These are phyloP conservation scores for Acanthopleura granulata DNA, from an alignment of 2,888 invertebrate genomes.

Conservation along the genomic window DNA sequence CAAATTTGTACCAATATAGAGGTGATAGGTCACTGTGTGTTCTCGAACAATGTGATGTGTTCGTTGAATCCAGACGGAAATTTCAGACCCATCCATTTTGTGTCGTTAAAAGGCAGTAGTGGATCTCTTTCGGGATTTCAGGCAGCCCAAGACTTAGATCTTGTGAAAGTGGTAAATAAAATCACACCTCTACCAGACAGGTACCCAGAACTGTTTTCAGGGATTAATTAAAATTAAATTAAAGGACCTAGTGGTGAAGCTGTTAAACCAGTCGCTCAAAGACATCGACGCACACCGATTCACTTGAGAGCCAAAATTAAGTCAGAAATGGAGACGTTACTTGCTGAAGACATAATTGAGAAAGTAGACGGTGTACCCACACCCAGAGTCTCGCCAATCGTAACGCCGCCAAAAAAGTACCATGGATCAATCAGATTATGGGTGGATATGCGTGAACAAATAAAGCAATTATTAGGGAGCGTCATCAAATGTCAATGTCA, in stretches of 20 bases:
- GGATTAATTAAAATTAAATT: slow-evolving; percentile 33
- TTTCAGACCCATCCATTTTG: not conserved
- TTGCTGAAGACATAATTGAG: slow-evolving; percentile 37
- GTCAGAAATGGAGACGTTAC: slow-evolving; percentile 32
- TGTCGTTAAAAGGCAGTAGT: not conserved
- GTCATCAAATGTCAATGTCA: slow-evolving; percentile 37
- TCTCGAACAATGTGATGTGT: not conserved
- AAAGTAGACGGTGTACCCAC: slow-evolving; percentile 36
- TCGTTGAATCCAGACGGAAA: not conserved
- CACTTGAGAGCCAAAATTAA: slow-evolving; percentile 33
- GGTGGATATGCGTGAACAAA: slow-evolving; percentile 40
- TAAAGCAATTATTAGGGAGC: slow-evolving; percentile 38
- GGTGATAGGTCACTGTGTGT: not conserved
- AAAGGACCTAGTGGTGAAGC: slow-evolving; percentile 25
- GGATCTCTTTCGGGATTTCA: slow-evolving; percentile 5
- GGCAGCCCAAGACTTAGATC: not conserved
- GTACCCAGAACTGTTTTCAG: slow-evolving; percentile 30
- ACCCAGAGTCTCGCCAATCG: slow-evolving; percentile 40
- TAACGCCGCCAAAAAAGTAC: slow-evolving; percentile 28
- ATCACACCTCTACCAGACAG: not conserved
- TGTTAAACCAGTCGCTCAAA: slow-evolving; percentile 34
- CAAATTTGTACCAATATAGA: not conserved
- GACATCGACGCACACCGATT: slow-evolving; percentile 36
- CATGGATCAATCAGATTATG: slow-evolving; percentile 23
- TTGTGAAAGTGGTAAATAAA: not conserved